These are phyloP conservation scores for Rostratula benghalensis DNA, from an alignment of 2,113 vertebrate genomes.

Conservation along the genomic window DNA sequence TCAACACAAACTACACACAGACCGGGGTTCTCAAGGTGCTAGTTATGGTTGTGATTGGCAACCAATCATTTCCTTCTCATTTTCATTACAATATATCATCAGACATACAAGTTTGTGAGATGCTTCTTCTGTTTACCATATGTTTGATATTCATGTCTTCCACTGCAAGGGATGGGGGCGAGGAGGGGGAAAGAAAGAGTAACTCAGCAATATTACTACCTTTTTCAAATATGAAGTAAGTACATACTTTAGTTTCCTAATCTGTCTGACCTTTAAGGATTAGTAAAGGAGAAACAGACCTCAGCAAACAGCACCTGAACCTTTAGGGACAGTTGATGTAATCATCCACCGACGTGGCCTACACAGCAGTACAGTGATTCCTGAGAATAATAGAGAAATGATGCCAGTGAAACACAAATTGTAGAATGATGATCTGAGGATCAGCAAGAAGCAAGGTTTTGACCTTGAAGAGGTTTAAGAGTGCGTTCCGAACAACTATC, in stretches of 20 bases:
- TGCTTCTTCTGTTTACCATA: slow-evolving; percentile 24
- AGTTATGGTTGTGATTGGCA: not conserved
- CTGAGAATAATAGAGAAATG: slow-evolving; percentile 36
- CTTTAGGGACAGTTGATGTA: slow-evolving; percentile 42
- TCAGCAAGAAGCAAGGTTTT: slow-evolving; percentile 62
- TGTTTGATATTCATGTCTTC: slow-evolving; percentile 19
- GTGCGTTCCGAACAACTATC: slow-evolving; percentile 56
- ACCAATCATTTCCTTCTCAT: slow-evolving; percentile 16
- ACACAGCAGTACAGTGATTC: slow-evolving; percentile 37
- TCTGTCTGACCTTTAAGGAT: slow-evolving; percentile 63
- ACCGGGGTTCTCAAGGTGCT: not conserved
- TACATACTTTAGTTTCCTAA: slow-evolving; percentile 4
- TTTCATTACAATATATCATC: slow-evolving; percentile 29
- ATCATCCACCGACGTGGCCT: not conserved
- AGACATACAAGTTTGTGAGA: slow-evolving; percentile 30
- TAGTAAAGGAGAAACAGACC: slow-evolving; percentile 57
- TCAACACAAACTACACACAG: slow-evolving; percentile 8
- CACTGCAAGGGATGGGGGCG: not conserved
- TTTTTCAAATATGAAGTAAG: slow-evolving; percentile 40
- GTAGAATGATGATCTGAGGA: slow-evolving; percentile 58
- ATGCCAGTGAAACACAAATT: slow-evolving; percentile 51
- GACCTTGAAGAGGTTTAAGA: slow-evolving; percentile 76
- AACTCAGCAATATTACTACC: not conserved
- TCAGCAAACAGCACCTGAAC: slow-evolving; percentile 45
- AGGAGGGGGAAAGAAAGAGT: slow-evolving; percentile 7